These are phyloP conservation scores for Gavia stellata DNA, from an alignment of 2,113 vertebrate genomes.

Conservation along the genomic window DNA sequence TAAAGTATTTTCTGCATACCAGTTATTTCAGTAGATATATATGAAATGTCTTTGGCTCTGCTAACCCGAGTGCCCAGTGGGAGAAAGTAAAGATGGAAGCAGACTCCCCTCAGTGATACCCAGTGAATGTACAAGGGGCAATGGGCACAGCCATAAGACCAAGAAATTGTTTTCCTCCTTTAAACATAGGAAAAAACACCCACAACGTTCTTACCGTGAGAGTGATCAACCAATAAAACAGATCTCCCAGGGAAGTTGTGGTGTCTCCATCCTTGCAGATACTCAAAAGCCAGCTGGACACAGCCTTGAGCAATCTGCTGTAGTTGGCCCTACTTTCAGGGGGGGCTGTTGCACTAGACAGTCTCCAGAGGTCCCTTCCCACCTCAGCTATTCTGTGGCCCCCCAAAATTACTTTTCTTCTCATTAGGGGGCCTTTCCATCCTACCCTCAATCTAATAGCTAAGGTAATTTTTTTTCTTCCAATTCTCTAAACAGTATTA, in stretches of 20 bases:
- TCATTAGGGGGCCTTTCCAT: not conserved
- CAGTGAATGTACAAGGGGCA: not conserved
- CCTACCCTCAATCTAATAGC: not conserved
- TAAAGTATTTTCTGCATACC: not conserved
- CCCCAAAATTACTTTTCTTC: not conserved
- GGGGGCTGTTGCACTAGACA: not conserved
- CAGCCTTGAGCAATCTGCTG: not conserved
- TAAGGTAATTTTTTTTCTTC: not conserved
- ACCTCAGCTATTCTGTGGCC: not conserved
- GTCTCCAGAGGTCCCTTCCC: not conserved
- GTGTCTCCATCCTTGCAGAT: not conserved
- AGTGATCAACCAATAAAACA: not conserved
- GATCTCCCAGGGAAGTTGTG: not conserved
- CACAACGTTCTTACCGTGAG: not conserved
- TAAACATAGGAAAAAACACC: not conserved
- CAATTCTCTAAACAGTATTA: not conserved
- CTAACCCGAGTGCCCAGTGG: accelerated
- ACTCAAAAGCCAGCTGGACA: not conserved
- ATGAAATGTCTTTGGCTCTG: not conserved
- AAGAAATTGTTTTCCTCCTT: not conserved
- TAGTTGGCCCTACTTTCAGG: not conserved
- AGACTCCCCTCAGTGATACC: not conserved
- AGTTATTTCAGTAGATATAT: not conserved
- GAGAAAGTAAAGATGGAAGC: not conserved
- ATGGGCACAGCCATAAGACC: not conserved